Evolutionary conservation across 2,797 vertebrate genomes (phyloP).

Genomic region (Mallotus villosus): DNA sequence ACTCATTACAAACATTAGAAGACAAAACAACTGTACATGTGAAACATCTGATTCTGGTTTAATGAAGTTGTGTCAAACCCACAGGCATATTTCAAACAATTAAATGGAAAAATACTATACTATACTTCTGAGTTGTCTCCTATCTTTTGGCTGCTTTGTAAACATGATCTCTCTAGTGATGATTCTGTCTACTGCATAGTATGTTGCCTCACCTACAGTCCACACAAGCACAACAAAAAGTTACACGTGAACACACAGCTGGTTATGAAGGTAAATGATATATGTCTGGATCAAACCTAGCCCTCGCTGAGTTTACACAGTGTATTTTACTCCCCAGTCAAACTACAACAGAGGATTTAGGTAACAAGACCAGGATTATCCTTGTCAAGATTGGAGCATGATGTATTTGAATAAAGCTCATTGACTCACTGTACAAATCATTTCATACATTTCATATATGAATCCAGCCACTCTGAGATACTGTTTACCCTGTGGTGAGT

Average conservation of each 20-base stretch:
- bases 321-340: no score
- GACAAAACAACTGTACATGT: constrained; percentile 7
- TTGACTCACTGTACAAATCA: constrained; percentile 1
- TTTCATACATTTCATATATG: not conserved
- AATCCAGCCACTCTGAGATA: not conserved
- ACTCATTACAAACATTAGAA: constrained; percentile 17
- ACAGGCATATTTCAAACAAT: constrained; percentile 1
- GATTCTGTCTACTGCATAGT: no score
- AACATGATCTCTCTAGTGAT: no score
- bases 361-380: not conserved
- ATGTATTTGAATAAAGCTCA: constrained; percentile 1
- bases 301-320: not conserved
- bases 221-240: not conserved
- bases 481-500: not conserved
- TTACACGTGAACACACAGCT: not conserved
- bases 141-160: not conserved
- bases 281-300: not conserved
- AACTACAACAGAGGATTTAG: not conserved
- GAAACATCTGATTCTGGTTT: not conserved
- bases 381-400: not conserved
- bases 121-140: not conserved
- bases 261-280: not conserved
- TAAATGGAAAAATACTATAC: not conserved
- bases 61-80: not conserved
- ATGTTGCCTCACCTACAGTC: no score